Base-by-base conservation (phyloP, 2,113 vertebrate genomes). In the Helogale parvula region DNA sequence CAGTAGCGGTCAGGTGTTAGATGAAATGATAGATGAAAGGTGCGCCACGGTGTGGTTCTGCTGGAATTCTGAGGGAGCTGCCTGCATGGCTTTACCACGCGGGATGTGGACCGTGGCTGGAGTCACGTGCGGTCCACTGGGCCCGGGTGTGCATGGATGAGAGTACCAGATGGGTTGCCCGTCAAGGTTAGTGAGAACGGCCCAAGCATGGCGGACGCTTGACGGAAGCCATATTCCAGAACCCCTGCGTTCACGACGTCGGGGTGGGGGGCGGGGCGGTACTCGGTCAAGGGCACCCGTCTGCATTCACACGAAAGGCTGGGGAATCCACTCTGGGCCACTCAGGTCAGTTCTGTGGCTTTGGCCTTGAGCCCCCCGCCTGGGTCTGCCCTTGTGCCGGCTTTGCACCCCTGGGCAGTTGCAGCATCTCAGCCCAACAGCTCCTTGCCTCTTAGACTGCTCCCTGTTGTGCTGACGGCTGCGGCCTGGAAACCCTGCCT, bases 181-280 rank as follows among this genome's bases (percentile, higher is more conserved):
- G 15, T 11, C 29, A 47, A 21, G 19, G 52, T 31, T 21, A 41
- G 71, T 11, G 60, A 31, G 35, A 19, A 29, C 25, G 71, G 60
- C 21, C 27, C 41, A 15, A 6, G 71, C 3, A 1, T 19, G 15
- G 50, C 17, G 38, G 17, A 50, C 45, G 3, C 7, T 0, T 10
- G 54, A n/a, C 5, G 0, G 13, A 21, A 60, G n/a, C 52, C 38
- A 9, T 0, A 19, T 27, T 14, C 25, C 6, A 4, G 80, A 11
- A 29, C 0, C 12, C 79, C 68, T 17, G 23, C 23, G 23, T 29
- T 2, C 11, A 0, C 0, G 23, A 19, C 0, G 0, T 57, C 2
- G 29, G 69, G 65, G 35, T 0, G 2, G 1, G 35, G 6, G 38
- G 86, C 1, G 0, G 35, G 6, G n/a, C 77, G 77, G 21, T 17